A percentile compares a stretch with the other conserved stretches of the same genome.
Evolutionary conservation across 2,113 vertebrate genomes (phyloP).

Genomic region (Piprites chloris): DNA sequence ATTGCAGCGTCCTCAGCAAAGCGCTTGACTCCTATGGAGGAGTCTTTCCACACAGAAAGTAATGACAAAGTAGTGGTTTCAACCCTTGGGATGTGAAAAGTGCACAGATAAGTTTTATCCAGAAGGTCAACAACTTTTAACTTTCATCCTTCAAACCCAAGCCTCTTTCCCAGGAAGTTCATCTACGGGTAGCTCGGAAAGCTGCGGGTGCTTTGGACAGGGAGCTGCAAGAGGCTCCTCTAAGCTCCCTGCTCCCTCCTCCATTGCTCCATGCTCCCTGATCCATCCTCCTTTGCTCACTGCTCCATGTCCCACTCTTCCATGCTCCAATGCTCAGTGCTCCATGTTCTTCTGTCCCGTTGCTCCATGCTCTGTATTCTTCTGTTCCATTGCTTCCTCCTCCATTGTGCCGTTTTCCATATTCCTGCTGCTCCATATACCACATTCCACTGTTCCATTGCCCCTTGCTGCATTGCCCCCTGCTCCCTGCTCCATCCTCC

Average conservation of each 20-base stretch:
- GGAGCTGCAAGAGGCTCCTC: not conserved
- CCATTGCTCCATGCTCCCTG: not conserved
- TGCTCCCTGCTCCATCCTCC: not conserved
- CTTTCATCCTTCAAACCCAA: not conserved
- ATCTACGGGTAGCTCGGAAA: not conserved
- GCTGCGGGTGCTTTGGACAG: not conserved
- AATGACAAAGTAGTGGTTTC: not conserved
- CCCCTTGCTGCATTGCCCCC: not conserved
- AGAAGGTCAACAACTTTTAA: not conserved
- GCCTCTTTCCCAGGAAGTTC: not conserved
- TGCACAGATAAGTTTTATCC: not conserved
- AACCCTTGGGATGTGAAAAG: not conserved
- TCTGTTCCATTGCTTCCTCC: not conserved
- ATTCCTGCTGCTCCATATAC: not conserved
- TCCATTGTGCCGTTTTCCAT: not conserved
- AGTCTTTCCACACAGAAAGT: not conserved
- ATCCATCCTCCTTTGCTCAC: not conserved
- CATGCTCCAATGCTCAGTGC: not conserved
- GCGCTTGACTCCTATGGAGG: not conserved
- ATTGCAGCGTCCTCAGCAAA: not conserved
- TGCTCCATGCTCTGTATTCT: not conserved
- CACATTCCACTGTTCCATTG: not conserved
- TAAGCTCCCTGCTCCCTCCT: not conserved
- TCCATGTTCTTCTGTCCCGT: not conserved
- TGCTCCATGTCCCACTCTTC: not conserved